Evolutionary conservation across 2,888 invertebrate genomes (phyloP).

Genomic region (Holacanthella duospinosa): DNA sequence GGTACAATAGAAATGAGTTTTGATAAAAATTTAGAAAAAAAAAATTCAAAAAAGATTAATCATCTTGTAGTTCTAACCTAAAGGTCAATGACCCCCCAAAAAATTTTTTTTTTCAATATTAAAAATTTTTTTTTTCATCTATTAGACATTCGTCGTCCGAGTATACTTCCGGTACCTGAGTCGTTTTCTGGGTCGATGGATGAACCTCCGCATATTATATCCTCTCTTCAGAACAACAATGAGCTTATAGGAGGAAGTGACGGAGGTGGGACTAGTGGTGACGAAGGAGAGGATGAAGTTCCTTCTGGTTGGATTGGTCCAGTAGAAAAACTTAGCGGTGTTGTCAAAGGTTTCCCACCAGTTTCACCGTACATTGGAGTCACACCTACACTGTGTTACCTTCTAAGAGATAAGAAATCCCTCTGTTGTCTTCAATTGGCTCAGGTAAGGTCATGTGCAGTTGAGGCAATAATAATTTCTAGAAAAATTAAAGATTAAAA

Average conservation of each 20-base stretch:
- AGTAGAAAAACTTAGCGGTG: slow-evolving; percentile 23
- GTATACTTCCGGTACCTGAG: slow-evolving; percentile 88
- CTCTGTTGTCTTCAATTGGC: slow-evolving; percentile 89
- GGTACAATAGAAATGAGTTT: too few species aligned
- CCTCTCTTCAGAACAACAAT: slow-evolving; percentile 16
- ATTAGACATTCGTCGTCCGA: slow-evolving; percentile 73
- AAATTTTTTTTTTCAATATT: too few species aligned
- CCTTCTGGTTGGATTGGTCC: slow-evolving; percentile 52
- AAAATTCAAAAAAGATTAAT: too few species aligned
- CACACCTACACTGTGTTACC: slow-evolving; percentile 91
- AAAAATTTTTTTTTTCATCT: too few species aligned
- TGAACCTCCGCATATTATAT: slow-evolving; percentile 11
- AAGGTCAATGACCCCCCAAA: too few species aligned
- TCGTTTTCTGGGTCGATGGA: slow-evolving; percentile 56
- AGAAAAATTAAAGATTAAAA: too few species aligned
- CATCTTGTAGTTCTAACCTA: too few species aligned
- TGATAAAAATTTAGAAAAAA: too few species aligned
- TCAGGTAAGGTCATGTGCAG: slow-evolving; percentile 54
- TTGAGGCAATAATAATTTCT: too few species aligned
- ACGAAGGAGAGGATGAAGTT: slow-evolving; percentile 78
- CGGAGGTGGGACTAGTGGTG: slow-evolving; percentile 41
- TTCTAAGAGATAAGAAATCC: slow-evolving; percentile 88
- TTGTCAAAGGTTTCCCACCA: slow-evolving; percentile 85
- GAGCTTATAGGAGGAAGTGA: slow-evolving; percentile 12
- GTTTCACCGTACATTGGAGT: slow-evolving; percentile 97